These are phyloP conservation scores for Cosmorhoe ocellata DNA, from an alignment of 2,888 invertebrate genomes.

Conservation along the genomic window DNA sequence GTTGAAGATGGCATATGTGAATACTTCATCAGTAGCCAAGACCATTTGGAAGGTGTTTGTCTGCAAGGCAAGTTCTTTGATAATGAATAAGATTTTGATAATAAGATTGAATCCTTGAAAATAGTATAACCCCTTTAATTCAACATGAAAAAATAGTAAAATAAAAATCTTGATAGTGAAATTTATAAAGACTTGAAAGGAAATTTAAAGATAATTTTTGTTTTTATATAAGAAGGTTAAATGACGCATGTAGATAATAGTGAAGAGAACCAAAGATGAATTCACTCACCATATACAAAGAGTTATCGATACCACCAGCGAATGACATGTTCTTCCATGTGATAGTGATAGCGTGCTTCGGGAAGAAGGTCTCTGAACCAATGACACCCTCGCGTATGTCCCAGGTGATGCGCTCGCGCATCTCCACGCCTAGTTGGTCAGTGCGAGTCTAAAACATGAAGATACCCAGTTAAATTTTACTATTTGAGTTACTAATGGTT, in stretches of 20 bases:
- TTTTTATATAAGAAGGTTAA: too few relatives aligned
- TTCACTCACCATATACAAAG: conserved; percentile 85
- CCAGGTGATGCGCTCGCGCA: conserved; percentile 93
- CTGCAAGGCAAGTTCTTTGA: conserved; percentile 65
- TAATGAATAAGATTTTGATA: too few relatives aligned
- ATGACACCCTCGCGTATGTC: conserved; percentile 95
- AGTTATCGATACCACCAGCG: conserved; percentile 92
- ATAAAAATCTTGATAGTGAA: too few relatives aligned
- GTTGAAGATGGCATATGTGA: conserved; percentile 97
- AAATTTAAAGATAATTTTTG: too few relatives aligned
- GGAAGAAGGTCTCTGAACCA: conserved; percentile 94
- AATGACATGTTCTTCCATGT: conserved; percentile 99
- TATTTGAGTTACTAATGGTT: too few relatives aligned
- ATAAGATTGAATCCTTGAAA: too few relatives aligned
- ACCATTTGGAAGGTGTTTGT: conserved; percentile 98
- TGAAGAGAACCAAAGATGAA: background rate
- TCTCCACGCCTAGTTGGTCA: conserved; percentile 92
- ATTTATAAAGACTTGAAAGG: too few relatives aligned
- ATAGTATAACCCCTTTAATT: too few relatives aligned
- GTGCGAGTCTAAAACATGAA: conserved; percentile 79
- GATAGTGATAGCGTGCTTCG: conserved; percentile 94
- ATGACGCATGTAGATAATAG: too few relatives aligned
- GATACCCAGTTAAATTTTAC: too few relatives aligned
- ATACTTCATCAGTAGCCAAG: conserved; percentile 95
- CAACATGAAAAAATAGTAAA: too few relatives aligned